These are phyloP conservation scores for Drosophila merina DNA, from an alignment of 2,888 invertebrate species.

Conservation along the genomic window DNA sequence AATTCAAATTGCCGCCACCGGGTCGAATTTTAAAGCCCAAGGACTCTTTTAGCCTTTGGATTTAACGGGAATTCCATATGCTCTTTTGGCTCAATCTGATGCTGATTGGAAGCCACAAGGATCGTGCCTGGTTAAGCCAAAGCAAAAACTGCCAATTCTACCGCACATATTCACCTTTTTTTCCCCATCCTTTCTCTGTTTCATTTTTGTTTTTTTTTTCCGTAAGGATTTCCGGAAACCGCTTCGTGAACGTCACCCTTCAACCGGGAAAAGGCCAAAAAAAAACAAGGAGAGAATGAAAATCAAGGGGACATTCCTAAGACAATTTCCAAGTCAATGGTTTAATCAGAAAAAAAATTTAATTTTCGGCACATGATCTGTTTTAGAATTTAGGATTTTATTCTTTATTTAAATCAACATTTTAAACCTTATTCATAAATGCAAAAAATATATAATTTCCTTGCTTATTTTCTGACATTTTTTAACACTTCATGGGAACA, in stretches of 20 bases:
- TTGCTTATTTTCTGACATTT: too few species aligned
- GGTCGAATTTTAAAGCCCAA: slow-evolving; percentile 28
- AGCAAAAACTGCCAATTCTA: slow-evolving; percentile 58
- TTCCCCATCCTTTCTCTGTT: background rate
- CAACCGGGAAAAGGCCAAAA: slow-evolving; percentile 33
- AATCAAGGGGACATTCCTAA: background rate
- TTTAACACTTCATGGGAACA: too few species aligned
- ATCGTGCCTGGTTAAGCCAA: slow-evolving; percentile 64
- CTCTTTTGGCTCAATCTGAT: slow-evolving; percentile 27
- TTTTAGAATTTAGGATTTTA: too few species aligned
- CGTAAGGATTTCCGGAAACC: slow-evolving; percentile 56
- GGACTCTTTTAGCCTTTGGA: slow-evolving; percentile 1
- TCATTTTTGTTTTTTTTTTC: background rate
- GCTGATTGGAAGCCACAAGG: slow-evolving; percentile 47
- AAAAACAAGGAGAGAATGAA: background rate
- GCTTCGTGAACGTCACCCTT: slow-evolving; percentile 35
- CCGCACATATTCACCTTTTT: slow-evolving; percentile 39
- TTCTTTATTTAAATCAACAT: too few species aligned
- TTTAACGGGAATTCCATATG: slow-evolving; percentile 34
- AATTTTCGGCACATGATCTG: too few species aligned
- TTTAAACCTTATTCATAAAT: too few species aligned
- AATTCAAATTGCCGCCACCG: slow-evolving; percentile 12
- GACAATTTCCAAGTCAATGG: slow-evolving; percentile 18
- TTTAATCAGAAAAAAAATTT: too few species aligned
- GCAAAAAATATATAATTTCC: too few species aligned